These are phyloP conservation scores for Silurus meridionalis DNA, from an alignment of 2,113 vertebrate species.

Conservation along the genomic window DNA sequence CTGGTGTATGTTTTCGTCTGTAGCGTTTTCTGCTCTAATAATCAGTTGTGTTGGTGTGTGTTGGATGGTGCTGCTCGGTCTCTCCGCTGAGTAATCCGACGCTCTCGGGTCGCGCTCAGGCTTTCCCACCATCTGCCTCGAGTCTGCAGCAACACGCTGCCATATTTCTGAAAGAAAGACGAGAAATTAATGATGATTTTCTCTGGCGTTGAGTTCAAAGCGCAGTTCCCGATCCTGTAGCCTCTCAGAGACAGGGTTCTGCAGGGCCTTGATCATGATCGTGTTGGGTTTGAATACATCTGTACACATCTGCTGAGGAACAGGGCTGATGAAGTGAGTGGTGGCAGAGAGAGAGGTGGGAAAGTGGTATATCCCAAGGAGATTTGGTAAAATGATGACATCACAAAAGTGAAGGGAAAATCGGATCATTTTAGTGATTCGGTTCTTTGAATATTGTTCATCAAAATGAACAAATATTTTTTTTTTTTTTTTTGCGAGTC, in stretches of 20 bases:
- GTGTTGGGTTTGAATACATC: constrained; percentile 64
- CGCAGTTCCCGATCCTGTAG: constrained; percentile 62
- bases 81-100: constrained; percentile 68
- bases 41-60: constrained; percentile 28
- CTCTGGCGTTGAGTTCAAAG: constrained; percentile 65
- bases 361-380: not conserved
- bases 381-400: not conserved
- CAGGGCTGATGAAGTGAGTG: constrained; percentile 23
- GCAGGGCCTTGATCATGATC: constrained; percentile 64
- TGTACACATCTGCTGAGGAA: constrained; percentile 61
- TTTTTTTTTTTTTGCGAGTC: too few relatives aligned
- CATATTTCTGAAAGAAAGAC: constrained; percentile 57
- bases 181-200: constrained; percentile 57
- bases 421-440: not conserved
- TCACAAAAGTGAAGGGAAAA: not conserved
- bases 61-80: constrained; percentile 47
- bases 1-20: not conserved
- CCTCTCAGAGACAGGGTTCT: constrained; percentile 71
- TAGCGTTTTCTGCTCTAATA: constrained; percentile 33
- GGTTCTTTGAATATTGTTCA: too few relatives aligned
- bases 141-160: constrained; percentile 58
- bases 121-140: constrained; percentile 70
- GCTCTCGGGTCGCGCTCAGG: constrained; percentile 64
- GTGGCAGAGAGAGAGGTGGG: not conserved
- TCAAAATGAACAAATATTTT: too few relatives aligned